phyloP scores from a whole-genome alignment of 2,113 vertebrate genomes.

The Indicator maculatus region DNA sequence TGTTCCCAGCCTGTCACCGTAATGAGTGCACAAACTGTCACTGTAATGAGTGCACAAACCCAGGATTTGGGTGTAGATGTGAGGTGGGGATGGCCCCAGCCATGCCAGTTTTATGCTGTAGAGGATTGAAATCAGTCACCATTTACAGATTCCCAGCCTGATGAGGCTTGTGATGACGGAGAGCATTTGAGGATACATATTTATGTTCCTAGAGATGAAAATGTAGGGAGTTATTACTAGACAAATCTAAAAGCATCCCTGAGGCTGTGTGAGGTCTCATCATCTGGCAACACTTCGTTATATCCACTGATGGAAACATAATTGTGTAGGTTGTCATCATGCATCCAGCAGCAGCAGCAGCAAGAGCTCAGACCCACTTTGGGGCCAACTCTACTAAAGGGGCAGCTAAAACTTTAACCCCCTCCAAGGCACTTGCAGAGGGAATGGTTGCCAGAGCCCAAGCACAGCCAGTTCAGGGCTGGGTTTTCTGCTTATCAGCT shows the following conservation, averaged over 20 bases:
- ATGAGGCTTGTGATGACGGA: background rate
- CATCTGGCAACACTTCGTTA: background rate
- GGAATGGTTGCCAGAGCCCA: background rate
- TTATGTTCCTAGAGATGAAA: slow-evolving; percentile 32
- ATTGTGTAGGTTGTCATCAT: background rate
- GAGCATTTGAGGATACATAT: slow-evolving; percentile 30
- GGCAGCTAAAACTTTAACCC: background rate
- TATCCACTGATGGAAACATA: background rate
- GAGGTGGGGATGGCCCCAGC: rapidly evolving
- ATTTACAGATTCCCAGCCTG: background rate
- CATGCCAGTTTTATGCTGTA: background rate
- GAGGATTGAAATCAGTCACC: background rate
- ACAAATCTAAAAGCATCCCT: background rate
- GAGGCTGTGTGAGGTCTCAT: slow-evolving; percentile 13
- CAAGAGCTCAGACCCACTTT: background rate
- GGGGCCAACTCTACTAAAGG: background rate
- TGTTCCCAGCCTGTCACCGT: slow-evolving; percentile 2
- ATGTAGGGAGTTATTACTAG: slow-evolving; percentile 33
- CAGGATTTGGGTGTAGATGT: background rate
- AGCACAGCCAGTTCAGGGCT: background rate
- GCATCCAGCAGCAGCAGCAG: rapidly evolving
- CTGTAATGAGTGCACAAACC: background rate
- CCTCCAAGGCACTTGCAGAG: background rate
- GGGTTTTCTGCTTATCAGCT: background rate
- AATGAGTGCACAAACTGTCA: background rate